phyloP scores from a whole-genome alignment of 2,888 invertebrate species.

The Noctua janthina region DNA sequence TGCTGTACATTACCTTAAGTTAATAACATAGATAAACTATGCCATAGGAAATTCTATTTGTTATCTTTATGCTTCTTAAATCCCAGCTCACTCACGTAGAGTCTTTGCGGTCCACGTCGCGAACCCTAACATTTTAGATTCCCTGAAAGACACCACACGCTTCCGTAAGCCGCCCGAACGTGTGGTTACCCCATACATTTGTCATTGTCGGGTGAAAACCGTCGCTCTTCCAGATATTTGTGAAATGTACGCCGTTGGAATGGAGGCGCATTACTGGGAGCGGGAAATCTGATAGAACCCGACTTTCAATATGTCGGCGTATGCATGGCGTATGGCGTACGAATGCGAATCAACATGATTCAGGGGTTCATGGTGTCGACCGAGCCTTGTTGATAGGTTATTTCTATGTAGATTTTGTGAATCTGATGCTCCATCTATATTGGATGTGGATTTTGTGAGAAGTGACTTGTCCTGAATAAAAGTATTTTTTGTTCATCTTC shows the following conservation, averaged over 20 bases:
- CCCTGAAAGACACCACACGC: slow-evolving; percentile 6
- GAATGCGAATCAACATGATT: slow-evolving; percentile 57
- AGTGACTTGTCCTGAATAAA: slow-evolving; percentile 7
- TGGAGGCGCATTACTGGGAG: slow-evolving; percentile 47
- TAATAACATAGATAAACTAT: too few relatives aligned
- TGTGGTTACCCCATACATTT: slow-evolving; percentile 57
- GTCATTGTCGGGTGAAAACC: slow-evolving; percentile 60
- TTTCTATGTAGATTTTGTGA: slow-evolving; percentile 56
- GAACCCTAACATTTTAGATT: slow-evolving; percentile 25
- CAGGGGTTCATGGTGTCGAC: slow-evolving; percentile 34
- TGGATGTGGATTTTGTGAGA: slow-evolving; percentile 8
- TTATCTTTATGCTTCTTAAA: neutral
- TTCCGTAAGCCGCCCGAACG: slow-evolving; percentile 29
- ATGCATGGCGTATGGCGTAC: slow-evolving; percentile 32
- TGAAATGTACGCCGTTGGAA: slow-evolving; percentile 53
- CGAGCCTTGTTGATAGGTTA: slow-evolving; percentile 29
- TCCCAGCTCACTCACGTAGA: slow-evolving; percentile 5
- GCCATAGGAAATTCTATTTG: too few relatives aligned
- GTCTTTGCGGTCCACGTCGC: slow-evolving; percentile 16
- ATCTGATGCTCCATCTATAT: slow-evolving; percentile 32
- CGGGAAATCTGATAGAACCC: slow-evolving; percentile 61
- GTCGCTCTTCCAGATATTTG: slow-evolving; percentile 59
- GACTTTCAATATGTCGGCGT: slow-evolving; percentile 58
- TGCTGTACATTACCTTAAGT: too few relatives aligned
- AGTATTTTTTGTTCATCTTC: neutral